phyloP scores from a whole-genome alignment of 2,797 vertebrate genomes.

The Zalophus californianus region DNA sequence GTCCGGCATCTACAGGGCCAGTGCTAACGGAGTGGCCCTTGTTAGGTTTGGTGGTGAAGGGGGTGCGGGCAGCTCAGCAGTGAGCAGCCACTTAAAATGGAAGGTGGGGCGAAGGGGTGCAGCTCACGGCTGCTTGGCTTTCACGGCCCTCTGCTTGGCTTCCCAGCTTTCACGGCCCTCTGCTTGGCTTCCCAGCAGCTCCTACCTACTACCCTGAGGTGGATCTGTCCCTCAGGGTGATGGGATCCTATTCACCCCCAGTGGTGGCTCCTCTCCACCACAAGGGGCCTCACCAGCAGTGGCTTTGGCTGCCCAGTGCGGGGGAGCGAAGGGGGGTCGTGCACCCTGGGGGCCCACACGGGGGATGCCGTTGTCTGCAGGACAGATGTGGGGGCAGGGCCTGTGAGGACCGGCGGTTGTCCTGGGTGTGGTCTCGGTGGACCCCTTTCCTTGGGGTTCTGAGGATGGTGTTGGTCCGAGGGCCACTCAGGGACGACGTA shows the following conservation, averaged over 20 bases:
- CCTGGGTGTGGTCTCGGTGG: too few relatives aligned
- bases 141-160: rapidly evolving
- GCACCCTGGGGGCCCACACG: neutral
- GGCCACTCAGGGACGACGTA: rapidly evolving
- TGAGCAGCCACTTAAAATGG: neutral
- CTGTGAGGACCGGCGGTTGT: neutral
- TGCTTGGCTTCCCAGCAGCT: neutral
- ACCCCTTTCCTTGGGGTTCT: neutral
- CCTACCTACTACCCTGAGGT: neutral
- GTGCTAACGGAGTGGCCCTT: rapidly evolving
- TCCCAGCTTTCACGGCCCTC: neutral
- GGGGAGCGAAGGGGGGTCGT: neutral
- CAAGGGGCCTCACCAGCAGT: rapidly evolving
- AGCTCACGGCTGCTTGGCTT: neutral
- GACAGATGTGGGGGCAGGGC: neutral
- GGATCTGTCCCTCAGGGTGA: neutral
- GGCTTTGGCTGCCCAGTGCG: neutral
- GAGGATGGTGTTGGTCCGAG: neutral
- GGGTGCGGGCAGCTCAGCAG: too few relatives aligned
- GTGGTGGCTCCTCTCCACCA: neutral
- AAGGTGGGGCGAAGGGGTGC: neutral
- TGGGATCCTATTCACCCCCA: neutral
- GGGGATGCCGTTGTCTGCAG: rapidly evolving
- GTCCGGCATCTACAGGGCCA: rapidly evolving
- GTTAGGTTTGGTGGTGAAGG: neutral